phyloP scores from a whole-genome alignment of 2,888 invertebrate species.

The Cantharis lateralis region DNA sequence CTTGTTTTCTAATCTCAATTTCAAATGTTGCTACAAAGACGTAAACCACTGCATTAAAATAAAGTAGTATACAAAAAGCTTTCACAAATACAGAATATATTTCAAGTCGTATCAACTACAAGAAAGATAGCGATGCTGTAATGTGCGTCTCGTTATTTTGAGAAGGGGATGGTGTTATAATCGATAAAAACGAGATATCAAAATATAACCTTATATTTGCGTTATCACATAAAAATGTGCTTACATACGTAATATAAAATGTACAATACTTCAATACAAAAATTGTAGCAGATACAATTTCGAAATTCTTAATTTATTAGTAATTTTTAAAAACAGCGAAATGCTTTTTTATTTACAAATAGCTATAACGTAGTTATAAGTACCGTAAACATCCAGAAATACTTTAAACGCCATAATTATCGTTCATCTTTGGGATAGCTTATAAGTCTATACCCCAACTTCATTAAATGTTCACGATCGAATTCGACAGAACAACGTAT shows the following conservation, averaged over 20 bases:
- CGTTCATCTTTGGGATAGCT: conserved; percentile 34
- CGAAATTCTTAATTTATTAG: background rate
- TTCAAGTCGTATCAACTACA: conserved; percentile 1
- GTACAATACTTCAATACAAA: background rate
- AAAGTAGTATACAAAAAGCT: background rate
- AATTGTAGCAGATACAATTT: background rate
- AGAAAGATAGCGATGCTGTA: background rate
- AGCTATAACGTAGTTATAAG: too few species aligned
- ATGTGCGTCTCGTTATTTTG: background rate
- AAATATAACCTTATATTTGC: background rate
- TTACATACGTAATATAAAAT: background rate
- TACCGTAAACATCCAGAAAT: too few species aligned
- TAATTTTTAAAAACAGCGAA: background rate
- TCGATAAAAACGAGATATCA: background rate
- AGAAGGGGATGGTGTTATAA: background rate
- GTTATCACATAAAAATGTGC: background rate
- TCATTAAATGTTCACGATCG: conserved; percentile 53
- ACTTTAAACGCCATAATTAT: background rate
- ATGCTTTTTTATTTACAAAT: background rate
- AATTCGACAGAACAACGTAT: conserved; percentile 42
- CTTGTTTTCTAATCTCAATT: background rate
- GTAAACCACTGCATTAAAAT: background rate
- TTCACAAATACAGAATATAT: background rate
- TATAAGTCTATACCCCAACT: conserved; percentile 37
- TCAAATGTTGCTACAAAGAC: background rate